These are phyloP conservation scores for Gallinago paraguaiae DNA, from an alignment of 2,113 vertebrate species.

Conservation along the genomic window DNA sequence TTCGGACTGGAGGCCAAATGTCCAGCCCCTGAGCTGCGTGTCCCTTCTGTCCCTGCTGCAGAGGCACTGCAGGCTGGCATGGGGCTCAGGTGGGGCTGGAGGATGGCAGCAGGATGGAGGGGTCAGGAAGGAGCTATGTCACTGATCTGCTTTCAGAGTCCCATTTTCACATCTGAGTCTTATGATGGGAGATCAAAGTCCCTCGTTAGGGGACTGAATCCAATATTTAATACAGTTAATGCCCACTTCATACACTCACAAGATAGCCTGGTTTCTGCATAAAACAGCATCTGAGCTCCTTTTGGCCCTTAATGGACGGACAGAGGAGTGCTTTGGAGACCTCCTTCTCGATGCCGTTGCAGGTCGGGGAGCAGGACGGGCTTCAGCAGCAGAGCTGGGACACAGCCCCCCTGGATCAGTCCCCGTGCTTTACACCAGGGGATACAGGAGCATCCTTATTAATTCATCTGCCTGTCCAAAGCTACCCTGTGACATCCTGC, in stretches of 20 bases:
- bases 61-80: not conserved
- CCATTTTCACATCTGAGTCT: slow-evolving; percentile 19
- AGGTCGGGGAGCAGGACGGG: not conserved
- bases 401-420: not conserved
- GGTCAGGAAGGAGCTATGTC: not conserved
- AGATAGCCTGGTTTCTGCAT: not conserved
- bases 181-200: slow-evolving; percentile 42
- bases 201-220: slow-evolving; percentile 16
- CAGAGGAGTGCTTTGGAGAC: not conserved
- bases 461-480: slow-evolving; percentile 17
- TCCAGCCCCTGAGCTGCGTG: not conserved
- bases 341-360: not conserved
- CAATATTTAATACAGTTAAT: slow-evolving; percentile 20
- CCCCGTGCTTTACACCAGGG: not conserved
- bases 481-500: not conserved
- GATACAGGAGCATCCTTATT: not conserved
- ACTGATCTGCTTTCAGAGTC: slow-evolving; percentile 20
- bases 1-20: not conserved
- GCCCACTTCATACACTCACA: not conserved
- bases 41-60: not conserved
- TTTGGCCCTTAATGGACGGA: not conserved
- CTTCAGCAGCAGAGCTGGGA: not conserved
- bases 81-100: not conserved
- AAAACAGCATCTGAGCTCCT: not conserved
- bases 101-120: not conserved